These are phyloP conservation scores for Poecilia latipinna DNA, from an alignment of 2,113 vertebrate species.

Conservation along the genomic window DNA sequence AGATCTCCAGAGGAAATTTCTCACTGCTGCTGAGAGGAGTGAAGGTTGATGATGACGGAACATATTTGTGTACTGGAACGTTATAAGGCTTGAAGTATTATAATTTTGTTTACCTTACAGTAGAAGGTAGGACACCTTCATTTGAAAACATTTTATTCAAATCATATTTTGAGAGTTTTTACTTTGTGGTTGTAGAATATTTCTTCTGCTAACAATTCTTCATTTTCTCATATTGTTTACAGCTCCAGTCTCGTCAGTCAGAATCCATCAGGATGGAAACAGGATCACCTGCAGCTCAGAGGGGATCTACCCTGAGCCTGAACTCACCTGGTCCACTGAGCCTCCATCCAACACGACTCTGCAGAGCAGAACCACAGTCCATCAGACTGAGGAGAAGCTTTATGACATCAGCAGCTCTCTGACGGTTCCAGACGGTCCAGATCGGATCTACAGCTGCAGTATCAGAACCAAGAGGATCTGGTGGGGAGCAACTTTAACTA, in stretches of 20 bases:
- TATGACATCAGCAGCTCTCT: constrained; percentile 23
- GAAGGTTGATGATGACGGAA: constrained; percentile 52
- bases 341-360: neutral
- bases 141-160: too few species aligned
- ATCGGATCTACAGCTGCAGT: constrained; percentile 42
- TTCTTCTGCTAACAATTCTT: neutral
- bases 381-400: constrained; percentile 4
- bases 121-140: too few species aligned
- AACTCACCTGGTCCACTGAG: constrained; percentile 59
- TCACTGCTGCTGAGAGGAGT: constrained; percentile 60
- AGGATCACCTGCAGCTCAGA: constrained; percentile 3
- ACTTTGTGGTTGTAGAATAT: too few species aligned
- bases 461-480: neutral
- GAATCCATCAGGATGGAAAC: constrained; percentile 27
- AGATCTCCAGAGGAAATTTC: constrained; percentile 61
- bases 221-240: neutral
- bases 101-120: neutral
- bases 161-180: too few species aligned
- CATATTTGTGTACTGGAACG: constrained; percentile 61
- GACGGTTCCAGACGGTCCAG: fast-evolving
- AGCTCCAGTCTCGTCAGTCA: constrained; percentile 53
- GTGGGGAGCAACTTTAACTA: neutral
- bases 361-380: neutral
- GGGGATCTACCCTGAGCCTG: constrained; percentile 52
- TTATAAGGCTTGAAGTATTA: neutral